phyloP scores from a whole-genome alignment of 2,797 vertebrate species.

The Ispidina lecontei region DNA sequence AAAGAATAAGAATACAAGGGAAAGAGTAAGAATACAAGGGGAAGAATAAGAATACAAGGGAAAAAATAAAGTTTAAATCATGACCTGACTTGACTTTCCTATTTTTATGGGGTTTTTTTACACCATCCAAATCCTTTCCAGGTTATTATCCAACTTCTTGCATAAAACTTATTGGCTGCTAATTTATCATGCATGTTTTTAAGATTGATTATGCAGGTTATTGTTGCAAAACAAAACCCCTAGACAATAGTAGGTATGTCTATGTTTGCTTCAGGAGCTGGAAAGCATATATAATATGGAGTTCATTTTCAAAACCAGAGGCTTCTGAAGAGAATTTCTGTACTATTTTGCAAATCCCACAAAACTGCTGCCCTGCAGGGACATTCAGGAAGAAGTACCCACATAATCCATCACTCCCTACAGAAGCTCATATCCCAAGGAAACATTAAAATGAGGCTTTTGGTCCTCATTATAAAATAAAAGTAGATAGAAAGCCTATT shows the following conservation, averaged over 20 bases:
- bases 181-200: constrained; percentile 11
- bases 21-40: neutral
- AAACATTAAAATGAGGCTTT: constrained; percentile 11
- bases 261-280: neutral
- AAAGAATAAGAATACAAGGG: neutral
- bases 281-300: neutral
- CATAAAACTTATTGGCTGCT: neutral
- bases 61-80: neutral
- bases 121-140: neutral
- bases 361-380: constrained; percentile 16
- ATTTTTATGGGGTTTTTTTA: neutral
- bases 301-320: constrained; percentile 42
- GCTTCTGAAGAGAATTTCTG: neutral
- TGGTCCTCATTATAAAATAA: neutral
- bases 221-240: neutral
- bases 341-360: constrained; percentile 18
- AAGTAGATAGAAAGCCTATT: neutral
- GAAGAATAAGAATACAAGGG: neutral
- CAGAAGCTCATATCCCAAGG: neutral
- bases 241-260: neutral
- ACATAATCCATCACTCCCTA: constrained; percentile 19
- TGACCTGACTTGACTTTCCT: neutral
- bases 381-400: neutral
- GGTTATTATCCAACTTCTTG: constrained; percentile 30
- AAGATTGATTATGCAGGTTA: constrained; percentile 4